Evolutionary conservation across 2,113 vertebrate species (phyloP).

Genomic region (Panthera leo): DNA sequence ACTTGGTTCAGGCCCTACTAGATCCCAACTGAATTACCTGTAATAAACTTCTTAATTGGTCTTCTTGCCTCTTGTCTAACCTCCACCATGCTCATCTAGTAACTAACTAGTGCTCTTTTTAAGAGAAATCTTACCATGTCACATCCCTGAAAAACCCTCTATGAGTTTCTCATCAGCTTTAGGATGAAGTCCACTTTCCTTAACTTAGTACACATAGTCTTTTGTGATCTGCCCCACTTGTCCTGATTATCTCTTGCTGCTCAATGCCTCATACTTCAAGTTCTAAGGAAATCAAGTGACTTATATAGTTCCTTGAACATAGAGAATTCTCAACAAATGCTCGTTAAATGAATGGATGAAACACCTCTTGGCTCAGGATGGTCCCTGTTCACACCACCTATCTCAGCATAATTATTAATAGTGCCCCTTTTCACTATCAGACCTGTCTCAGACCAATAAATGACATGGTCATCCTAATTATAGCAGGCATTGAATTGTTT

Average conservation of each 20-base stretch:
- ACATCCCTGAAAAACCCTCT: background rate
- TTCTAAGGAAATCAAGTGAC: slow-evolving; percentile 2
- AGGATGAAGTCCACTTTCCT: slow-evolving; percentile 2
- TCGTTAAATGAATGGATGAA: slow-evolving; percentile 47
- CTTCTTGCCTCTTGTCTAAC: background rate
- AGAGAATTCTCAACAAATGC: slow-evolving; percentile 2
- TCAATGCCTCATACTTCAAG: slow-evolving; percentile 30
- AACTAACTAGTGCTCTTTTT: slow-evolving; percentile 23
- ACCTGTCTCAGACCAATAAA: slow-evolving; percentile 48
- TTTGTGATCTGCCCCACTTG: background rate
- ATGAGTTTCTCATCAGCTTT: slow-evolving; percentile 24
- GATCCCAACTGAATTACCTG: slow-evolving; percentile 1
- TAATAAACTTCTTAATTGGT: background rate
- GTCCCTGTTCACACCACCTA: background rate
- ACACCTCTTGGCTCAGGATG: background rate
- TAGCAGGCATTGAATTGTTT: slow-evolving; percentile 26
- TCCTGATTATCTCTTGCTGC: background rate
- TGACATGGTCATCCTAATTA: slow-evolving; percentile 33
- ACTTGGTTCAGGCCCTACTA: background rate
- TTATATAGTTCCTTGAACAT: slow-evolving; percentile 7
- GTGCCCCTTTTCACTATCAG: slow-evolving; percentile 3
- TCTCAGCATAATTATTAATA: background rate
- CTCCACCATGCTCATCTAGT: background rate
- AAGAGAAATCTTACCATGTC: slow-evolving; percentile 20
- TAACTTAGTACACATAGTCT: background rate